Percentiles rank a stretch among this genome's conserved stretches.
These are phyloP conservation scores for Catharus bicknelli DNA, from an alignment of 2,113 vertebrate species.

Conservation along the genomic window DNA sequence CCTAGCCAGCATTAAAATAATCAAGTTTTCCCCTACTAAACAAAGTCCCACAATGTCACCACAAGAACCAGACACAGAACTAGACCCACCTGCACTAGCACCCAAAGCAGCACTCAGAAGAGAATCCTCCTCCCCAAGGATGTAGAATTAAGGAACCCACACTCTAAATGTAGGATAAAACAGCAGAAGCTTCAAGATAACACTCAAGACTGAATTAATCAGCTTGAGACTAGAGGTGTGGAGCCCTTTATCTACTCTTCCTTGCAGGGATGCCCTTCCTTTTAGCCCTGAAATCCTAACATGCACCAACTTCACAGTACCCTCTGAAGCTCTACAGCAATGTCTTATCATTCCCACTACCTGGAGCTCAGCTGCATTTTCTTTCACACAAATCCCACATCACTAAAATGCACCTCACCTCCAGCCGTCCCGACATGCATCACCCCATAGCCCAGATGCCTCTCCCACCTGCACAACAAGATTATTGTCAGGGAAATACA, in stretches of 20 bases:
- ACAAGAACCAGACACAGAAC: background rate
- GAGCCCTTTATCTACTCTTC: background rate
- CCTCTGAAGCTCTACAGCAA: background rate
- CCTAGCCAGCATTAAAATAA: background rate
- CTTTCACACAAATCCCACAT: background rate
- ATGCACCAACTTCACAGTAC: background rate
- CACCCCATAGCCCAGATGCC: background rate
- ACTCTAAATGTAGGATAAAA: background rate
- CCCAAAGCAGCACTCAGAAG: background rate
- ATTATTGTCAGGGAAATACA: background rate
- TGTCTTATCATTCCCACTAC: background rate
- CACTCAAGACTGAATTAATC: background rate
- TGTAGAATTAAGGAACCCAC: background rate
- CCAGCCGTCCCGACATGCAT: rapidly evolving
- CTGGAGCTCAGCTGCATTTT: background rate
- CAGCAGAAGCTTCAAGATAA: background rate
- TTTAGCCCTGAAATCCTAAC: background rate
- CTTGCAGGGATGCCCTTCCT: background rate
- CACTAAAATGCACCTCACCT: background rate
- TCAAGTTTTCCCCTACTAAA: background rate
- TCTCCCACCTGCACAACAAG: background rate
- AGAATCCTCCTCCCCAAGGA: background rate
- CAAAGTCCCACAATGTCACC: background rate
- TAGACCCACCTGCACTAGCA: background rate
- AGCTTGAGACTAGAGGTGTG: background rate